Base-by-base conservation (phyloP, 1,140 invertebrate genomes). In the Lepidurus apus region DNA sequence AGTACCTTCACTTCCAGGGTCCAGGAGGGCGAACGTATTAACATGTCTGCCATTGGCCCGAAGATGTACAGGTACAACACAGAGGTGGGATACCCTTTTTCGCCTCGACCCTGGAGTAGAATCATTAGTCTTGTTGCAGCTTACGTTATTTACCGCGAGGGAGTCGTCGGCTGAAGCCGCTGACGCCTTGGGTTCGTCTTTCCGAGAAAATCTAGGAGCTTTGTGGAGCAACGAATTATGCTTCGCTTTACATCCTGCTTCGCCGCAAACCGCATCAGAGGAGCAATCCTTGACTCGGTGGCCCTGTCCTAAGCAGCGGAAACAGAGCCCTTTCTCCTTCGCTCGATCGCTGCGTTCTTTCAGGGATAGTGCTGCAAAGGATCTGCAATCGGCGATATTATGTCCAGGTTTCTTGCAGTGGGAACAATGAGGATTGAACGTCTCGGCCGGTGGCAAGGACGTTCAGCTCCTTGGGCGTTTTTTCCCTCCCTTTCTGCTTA, bases 21-120 rank as follows among this genome's bases (percentile, higher is more conserved):
- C 76, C 34, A 77, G n/a, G n/a, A 77, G 43, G 21, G 42, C 44
- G 43, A 44, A 77, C 7, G 76, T 77, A 34, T 45, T 34, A 34
- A 77, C 7, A 24, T 77, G 17, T 10, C 42, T 43, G 13, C 10
- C 74, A 11, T 74, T 10, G 74, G 13, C 24, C 74, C 24, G 13
- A 11, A 74, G 13, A 0, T 10, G 10, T 1, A 74, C 74, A 11
- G 74, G 74, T 11, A 74, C 74, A 26, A 74, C 74, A 13, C 24
- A 74, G 10, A 74, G 74, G 11, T 26, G 74, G 10, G 1, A 24
- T 1, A 34, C 24, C 8, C 8, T 26, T 65, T 21, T 8, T 4
- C 73, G 24, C 7, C 17, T 9, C 9, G 24, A 26, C 8, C 42
- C 10, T 21, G 21, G 53, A 9, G 42, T 74, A 34, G 73, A 26